These are phyloP conservation scores for Trissoscelio sp. DNA, from an alignment of 2,888 invertebrate genomes.

Conservation along the genomic window DNA sequence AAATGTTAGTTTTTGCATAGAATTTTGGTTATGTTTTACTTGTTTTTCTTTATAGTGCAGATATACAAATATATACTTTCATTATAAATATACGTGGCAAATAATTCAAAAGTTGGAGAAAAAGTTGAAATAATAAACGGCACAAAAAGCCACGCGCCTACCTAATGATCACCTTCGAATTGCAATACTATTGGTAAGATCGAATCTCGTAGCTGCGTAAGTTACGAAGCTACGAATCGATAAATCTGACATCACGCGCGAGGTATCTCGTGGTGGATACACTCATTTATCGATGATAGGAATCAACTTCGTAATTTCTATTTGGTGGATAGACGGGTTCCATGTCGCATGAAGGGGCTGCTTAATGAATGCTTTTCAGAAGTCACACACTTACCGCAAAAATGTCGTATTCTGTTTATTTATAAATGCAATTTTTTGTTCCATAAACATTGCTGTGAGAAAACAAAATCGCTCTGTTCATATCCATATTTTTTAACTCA, in stretches of 20 bases:
- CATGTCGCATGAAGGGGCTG: conserved; percentile 32
- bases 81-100: not conserved
- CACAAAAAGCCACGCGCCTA: conserved; percentile 44
- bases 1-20: too few relatives aligned
- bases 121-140: conserved; percentile 31
- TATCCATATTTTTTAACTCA: too few relatives aligned
- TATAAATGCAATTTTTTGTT: conserved; percentile 4
- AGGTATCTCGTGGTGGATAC: conserved; percentile 61
- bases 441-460: not conserved
- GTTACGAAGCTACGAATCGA: conserved; percentile 68
- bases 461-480: not conserved
- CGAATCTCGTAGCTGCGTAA: conserved; percentile 64
- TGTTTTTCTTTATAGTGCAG: too few relatives aligned
- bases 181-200: conserved; percentile 55
- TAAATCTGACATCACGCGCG: conserved; percentile 70
- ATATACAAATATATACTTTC: too few relatives aligned
- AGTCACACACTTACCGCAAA: not conserved
- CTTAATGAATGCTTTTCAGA: conserved; percentile 40
- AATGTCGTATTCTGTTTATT: conserved; percentile 18
- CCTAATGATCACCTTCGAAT: conserved; percentile 65
- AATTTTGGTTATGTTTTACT: too few relatives aligned
- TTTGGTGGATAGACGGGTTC: conserved; percentile 60
- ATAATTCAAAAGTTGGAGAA: conserved; percentile 17
- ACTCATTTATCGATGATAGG: conserved; percentile 67
- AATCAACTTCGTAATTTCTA: conserved; percentile 69